A percentile compares a stretch with the other conserved stretches of the same genome.
phyloP scores from a whole-genome alignment of 2,113 vertebrate genomes.

The Ariopsis seemanni region DNA sequence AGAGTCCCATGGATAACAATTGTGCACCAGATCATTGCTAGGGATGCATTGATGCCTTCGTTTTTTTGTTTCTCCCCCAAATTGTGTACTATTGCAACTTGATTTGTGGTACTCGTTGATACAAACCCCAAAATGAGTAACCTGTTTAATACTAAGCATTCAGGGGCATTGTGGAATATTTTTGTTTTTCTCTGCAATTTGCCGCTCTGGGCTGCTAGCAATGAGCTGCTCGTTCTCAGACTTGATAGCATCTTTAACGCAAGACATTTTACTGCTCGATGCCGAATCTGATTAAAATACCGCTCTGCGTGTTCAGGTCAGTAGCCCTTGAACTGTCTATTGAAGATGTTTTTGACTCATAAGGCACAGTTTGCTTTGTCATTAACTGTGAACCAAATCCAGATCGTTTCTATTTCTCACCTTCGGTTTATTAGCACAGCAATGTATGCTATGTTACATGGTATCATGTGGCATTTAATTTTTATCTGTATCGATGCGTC shows the following conservation, averaged over 20 bases:
- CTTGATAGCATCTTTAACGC: no score
- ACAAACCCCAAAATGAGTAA: not conserved
- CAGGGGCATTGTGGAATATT: not conserved
- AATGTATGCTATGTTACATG: not conserved
- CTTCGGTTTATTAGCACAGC: not conserved
- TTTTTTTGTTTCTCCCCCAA: not conserved
- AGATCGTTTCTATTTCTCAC: not conserved
- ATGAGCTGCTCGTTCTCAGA: not conserved
- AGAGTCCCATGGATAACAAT: not conserved
- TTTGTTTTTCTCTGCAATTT: not conserved
- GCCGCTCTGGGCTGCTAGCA: not conserved
- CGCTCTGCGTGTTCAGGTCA: not conserved
- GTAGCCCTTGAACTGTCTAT: not conserved
- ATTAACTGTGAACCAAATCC: not conserved
- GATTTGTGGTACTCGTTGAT: not conserved
- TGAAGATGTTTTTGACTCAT: not conserved
- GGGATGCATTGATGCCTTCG: not conserved
- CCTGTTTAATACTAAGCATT: not conserved
- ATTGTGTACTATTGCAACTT: not conserved
- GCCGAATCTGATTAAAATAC: not conserved
- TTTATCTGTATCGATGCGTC: not conserved
- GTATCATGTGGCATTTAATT: not conserved
- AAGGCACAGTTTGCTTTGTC: not conserved
- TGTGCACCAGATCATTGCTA: not conserved
- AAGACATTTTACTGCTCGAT: not conserved